Conservation (phyloP, 2,888 invertebrate species). For the Priocnemis perturbator region DNA sequence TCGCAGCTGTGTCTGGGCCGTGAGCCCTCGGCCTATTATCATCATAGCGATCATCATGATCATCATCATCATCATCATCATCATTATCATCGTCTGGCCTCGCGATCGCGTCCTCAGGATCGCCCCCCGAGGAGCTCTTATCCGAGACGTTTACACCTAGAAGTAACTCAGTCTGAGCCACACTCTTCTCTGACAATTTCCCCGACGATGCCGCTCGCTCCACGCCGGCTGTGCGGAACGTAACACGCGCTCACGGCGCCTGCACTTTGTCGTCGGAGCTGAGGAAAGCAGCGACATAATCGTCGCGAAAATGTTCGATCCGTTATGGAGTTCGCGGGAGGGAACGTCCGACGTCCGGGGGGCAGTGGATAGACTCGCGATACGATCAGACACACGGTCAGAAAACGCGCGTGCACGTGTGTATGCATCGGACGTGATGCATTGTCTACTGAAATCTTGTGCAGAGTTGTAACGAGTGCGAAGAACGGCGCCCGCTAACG, state of each 20-base stretch:
- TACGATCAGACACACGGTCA: too few relatives aligned
- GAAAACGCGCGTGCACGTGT: slow-evolving; percentile 17
- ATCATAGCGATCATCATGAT: slow-evolving; percentile 42
- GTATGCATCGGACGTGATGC: slow-evolving; percentile 44
- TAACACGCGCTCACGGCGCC: neutral
- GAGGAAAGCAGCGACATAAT: too few relatives aligned
- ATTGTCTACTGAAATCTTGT: slow-evolving; percentile 40
- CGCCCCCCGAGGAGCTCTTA: slow-evolving; percentile 66
- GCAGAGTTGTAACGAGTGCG: slow-evolving; percentile 32
- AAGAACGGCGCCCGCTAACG: too few relatives aligned
- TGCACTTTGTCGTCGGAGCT: neutral
- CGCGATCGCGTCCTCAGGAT: slow-evolving; percentile 60
- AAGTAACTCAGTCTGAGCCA: slow-evolving; percentile 72
- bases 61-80: slow-evolving; percentile 50
- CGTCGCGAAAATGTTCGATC: too few relatives aligned
- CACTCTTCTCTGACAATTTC: slow-evolving; percentile 49
- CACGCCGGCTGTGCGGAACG: slow-evolving; percentile 35
- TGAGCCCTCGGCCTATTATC: slow-evolving; percentile 33
- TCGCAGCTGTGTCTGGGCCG: slow-evolving; percentile 75
- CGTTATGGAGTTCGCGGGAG: too few relatives aligned
- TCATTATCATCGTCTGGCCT: slow-evolving; percentile 51
- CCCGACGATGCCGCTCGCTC: slow-evolving; percentile 38
- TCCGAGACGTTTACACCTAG: slow-evolving; percentile 71
- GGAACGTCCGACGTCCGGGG: too few relatives aligned
- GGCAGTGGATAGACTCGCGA: too few relatives aligned